phyloP scores from a whole-genome alignment of 2,888 invertebrate species.

The Thumatha senex region DNA sequence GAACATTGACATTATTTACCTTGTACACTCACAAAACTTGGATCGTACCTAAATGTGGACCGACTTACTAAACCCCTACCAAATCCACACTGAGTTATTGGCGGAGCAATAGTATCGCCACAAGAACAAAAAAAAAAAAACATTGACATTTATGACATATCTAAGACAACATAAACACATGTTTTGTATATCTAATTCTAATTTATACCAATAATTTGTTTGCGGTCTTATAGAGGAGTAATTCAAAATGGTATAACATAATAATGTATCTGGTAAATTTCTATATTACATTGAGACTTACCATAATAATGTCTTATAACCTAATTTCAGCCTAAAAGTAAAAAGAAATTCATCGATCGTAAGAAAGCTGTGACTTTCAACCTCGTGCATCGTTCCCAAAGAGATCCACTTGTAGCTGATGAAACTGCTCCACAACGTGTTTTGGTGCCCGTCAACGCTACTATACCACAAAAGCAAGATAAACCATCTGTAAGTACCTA shows the following conservation, averaged over 20 bases:
- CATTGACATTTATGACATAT: too few relatives aligned
- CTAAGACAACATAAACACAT: too few relatives aligned
- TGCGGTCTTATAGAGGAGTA: background rate
- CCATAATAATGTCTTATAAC: conserved; percentile 27
- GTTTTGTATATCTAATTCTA: too few relatives aligned
- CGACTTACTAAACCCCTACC: too few relatives aligned
- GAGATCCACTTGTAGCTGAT: conserved; percentile 95
- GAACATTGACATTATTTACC: too few relatives aligned
- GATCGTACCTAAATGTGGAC: too few relatives aligned
- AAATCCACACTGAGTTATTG: too few relatives aligned
- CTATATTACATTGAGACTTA: too few relatives aligned
- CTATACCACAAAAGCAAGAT: conserved; percentile 65
- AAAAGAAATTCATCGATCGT: conserved; percentile 94
- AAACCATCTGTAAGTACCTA: conserved; percentile 70
- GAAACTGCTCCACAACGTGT: conserved; percentile 95
- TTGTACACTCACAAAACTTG: too few relatives aligned
- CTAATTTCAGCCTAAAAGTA: conserved; percentile 85
- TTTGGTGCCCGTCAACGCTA: conserved; percentile 85
- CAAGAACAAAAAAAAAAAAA: too few relatives aligned
- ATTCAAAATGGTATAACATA: conserved; percentile 52
- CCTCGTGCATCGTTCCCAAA: conserved; percentile 96
- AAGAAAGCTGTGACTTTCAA: conserved; percentile 96
- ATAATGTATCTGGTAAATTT: background rate
- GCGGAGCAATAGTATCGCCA: too few relatives aligned
- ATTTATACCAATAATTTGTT: too few relatives aligned